Conservation (phyloP, 35 echinoderm and acorn worm species). For the Heliocidaris erythrogramma region DNA sequence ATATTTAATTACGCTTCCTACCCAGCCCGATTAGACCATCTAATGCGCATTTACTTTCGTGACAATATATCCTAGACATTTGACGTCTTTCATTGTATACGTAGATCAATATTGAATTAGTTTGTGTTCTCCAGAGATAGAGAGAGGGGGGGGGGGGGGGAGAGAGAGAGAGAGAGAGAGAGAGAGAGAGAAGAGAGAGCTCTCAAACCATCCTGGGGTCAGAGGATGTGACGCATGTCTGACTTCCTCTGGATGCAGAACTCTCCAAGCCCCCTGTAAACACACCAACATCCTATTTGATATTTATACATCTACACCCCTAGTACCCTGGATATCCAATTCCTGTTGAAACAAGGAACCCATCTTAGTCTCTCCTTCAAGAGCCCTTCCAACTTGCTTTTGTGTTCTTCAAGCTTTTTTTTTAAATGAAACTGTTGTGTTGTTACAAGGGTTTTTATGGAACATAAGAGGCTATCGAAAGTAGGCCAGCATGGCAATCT, state of each 20-base stretch:
- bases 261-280: slow-evolving; percentile 25
- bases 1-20: background rate
- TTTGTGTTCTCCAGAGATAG: background rate
- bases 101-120: background rate
- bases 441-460: background rate
- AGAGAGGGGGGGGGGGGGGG: background rate
- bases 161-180: background rate
- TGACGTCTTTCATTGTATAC: background rate
- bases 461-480: slow-evolving; percentile 3
- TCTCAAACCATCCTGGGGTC: slow-evolving; percentile 23
- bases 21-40: background rate
- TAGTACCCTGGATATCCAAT: background rate
- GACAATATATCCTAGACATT: background rate
- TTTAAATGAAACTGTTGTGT: background rate
- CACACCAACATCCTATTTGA: background rate
- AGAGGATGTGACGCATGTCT: slow-evolving; percentile 40
- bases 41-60: background rate
- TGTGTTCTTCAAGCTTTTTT: background rate
- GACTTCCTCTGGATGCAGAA: slow-evolving; percentile 14
- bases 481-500: background rate
- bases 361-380: background rate
- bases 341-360: background rate
- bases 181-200: background rate
- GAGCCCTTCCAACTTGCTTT: background rate
- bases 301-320: background rate